Evolutionary conservation across 2,888 invertebrate species (phyloP), one percentile per base, ranked within the genome.

Genomic region (Entomobrya proxima): DNA sequence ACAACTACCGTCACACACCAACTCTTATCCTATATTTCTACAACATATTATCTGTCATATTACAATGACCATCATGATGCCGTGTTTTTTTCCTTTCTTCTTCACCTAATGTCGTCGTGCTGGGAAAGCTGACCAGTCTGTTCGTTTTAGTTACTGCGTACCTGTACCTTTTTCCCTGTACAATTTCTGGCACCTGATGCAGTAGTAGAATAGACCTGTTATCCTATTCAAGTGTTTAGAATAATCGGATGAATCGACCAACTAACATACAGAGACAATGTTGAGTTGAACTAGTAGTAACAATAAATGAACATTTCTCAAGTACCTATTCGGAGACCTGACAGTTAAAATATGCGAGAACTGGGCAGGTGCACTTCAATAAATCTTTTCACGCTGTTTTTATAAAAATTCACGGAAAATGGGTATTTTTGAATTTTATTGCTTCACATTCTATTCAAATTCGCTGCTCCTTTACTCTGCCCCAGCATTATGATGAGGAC

Each of bases 41-140:
- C 64, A 78, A 47, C 61, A 61, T 64, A 74, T 72, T 47, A 77
- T 44, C 61, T 50, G 78, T 78, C 64, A 76, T 76, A 76, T 55
- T 55, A 55, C 55, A 52, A 24, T 76, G 55, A 76, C 75, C 55
- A 37, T 37, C 24, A 24, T 35, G 30, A 55, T 40, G n/a, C 35
- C n/a, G n/a, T n/a, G n/a, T n/a, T n/a, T 40, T 13, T 47, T 47
- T 44, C 11, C 24, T 58, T 15, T 61, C 27, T 61, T 47, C 32
- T 40, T 32, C 32, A 3, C 32, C n/a, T 32, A 61, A 30, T 64
- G 47, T 67, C 40, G 44, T 76, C 76, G 74, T 76, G 76, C 69
- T 67, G 76, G 27, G 76, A 76, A 83, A 83, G 47, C 83, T 76
- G 76, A 44, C 83, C 67, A 64, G 69, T 76, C 76, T 83, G 52